Base-by-base conservation (phyloP, 2,888 invertebrate species). In the Phlogophora meticulosa region DNA sequence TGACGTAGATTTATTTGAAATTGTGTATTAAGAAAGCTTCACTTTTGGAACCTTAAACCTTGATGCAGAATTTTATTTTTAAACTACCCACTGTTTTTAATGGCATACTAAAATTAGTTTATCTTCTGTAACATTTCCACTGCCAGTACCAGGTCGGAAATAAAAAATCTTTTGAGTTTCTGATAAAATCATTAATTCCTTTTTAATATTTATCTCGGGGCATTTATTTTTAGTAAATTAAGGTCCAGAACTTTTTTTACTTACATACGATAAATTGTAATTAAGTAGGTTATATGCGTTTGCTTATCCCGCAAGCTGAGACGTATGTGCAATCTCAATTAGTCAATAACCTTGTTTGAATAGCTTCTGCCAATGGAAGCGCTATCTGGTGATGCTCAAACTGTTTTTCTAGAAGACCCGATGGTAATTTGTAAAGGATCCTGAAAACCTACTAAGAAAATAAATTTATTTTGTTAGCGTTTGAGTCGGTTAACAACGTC, bases 341-440 rank as follows among this genome's bases (percentile, higher is more conserved):
- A 76, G 57, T 52, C 59, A 49, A 74, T 80, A 79, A 80, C 70
- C 70, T 71, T 74, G 76, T 76, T 77, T 78, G 73, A 34, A 59
- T 66, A 52, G 63, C 55, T 65, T 62, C 51, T 65, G 67, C 78
- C 70, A 72, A 69, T 76, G 79, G 75, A 73, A 81, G 80, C 80
- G 34, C 28, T 56, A 73, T 75, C 38, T 56, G 51, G 42, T 13
- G 60, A 20, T 46, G 10, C 22, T 36, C 36, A 68, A 59, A 68
- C 36, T 38, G 9, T 0, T 0, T 38, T 20, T 10, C 4, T 22
- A 43, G 0, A 10, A 10, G 11, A 10, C 20, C 1, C n/a, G 7
- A 34, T 55, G 4, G 36, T 28, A 10, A 38, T 10, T 11, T 36
- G 1, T 22, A 2, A 15, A 43, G 32, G n/a, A 1, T 2, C 13